Conservation (phyloP, 1,140 invertebrate species). For the Phymorhynchus buccinoides region DNA sequence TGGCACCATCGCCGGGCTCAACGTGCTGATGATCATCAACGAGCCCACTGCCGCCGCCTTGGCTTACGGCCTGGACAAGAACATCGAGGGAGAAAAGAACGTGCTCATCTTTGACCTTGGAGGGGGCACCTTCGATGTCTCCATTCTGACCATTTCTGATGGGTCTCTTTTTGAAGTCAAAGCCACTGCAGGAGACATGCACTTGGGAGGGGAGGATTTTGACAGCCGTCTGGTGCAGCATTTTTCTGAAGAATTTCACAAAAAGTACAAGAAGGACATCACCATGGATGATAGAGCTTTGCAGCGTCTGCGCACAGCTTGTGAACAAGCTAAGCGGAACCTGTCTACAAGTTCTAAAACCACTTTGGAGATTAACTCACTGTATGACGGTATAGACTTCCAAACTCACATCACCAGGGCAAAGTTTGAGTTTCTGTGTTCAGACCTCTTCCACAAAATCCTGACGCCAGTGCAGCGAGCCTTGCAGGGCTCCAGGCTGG, state of each 20-base stretch:
- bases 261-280: constrained; percentile 69
- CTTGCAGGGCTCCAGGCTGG: constrained; percentile 92
- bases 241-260: constrained; percentile 77
- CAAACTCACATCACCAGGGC: constrained; percentile 73
- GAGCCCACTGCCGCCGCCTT: constrained; percentile 75
- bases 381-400: constrained; percentile 81
- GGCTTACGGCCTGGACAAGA: constrained; percentile 77
- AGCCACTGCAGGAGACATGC: constrained; percentile 80
- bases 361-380: constrained; percentile 76
- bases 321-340: constrained; percentile 78
- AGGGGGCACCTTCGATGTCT: too few relatives aligned
- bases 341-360: constrained; percentile 70
- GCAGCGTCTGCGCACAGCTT: constrained; percentile 78
- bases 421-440: constrained; percentile 80
- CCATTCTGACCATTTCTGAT: too few relatives aligned
- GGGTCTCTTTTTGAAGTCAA: too few relatives aligned
- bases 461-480: constrained; percentile 96
- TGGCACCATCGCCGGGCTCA: too few relatives aligned
- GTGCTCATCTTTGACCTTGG: constrained; percentile 61
- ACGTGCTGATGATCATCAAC: constrained; percentile 77
- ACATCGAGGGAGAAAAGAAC: constrained; percentile 63
- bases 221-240: constrained; percentile 83
- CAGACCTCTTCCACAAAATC: constrained; percentile 89
- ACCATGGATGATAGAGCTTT: constrained; percentile 60
- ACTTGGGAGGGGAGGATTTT: constrained; percentile 82